Base-by-base conservation (phyloP, 92 coral and sea anemone species). In the Parazoanthus atlanticus region DNA sequence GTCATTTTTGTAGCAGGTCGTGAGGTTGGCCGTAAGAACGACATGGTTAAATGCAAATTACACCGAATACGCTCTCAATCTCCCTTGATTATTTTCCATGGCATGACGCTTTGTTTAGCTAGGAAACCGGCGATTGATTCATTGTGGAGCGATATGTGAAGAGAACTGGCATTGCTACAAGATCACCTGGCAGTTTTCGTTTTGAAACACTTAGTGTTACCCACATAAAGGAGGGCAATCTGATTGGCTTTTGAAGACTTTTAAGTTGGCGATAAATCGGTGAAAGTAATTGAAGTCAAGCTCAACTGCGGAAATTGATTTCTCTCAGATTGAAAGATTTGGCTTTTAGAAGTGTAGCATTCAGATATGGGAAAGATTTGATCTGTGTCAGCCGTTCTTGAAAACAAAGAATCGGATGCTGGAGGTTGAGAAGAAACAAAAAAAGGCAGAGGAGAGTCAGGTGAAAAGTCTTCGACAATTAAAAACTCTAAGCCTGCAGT, bases 211-310 rank as follows among this genome's bases (percentile, higher is more conserved):
- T 61, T 23, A 19, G 69, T 61, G 69, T 17, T 61, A 61, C 69
- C 0, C 6, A 28, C 84, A 58, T 23, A 26, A 26, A 29, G 46
- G 66, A 29, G 34, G 19, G 29, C 13, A 41, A 41, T 69, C 78
- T 46, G 64, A 84, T 84, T 84, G 87, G 79, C 61, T 46, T 71
- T 69, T 70, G 84, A 84, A 84, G 31, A 70, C 29, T 16, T 71
- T 29, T 38, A 47, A 29, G 78, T 43, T 71, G 76, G 46, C 66
- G 66, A 17, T 71, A 43, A 84, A 31, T 74, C 78, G 67, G 43
- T 71, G 56, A 21, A 41, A 71, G 66, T 67, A 71, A 69, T 38
- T 13, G 74, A 21, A 28, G 5, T 80, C 26, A 47, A 30, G 41
- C 16, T 71, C 30, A 29, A 25, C 65, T 58, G 16, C 54, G 65